Base-by-base conservation (phyloP, 1,140 invertebrate species). In the Holotrichia oblita region DNA sequence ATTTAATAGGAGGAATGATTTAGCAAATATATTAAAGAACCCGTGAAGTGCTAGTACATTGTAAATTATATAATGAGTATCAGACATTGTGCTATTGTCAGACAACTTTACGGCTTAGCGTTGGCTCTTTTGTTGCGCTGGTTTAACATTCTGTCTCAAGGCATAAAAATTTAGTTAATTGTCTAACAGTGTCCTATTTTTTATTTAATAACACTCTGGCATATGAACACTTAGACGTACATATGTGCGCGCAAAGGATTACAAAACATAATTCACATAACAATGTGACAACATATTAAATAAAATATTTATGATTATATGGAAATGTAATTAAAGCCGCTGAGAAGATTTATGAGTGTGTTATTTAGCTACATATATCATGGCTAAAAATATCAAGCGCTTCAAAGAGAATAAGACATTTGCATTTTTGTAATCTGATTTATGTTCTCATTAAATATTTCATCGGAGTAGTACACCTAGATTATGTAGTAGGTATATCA, bases 231-330 rank as follows among this genome's bases (percentile, higher is more conserved):
- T 64, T 64, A 64, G 17, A 17, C 22, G 24, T 20, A 64, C 24
- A 20, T 64, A 64, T 27, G 22, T 10, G 22, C 24, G 61, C 61
- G 9, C n/a, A 20, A n/a, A n/a, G n/a, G 22, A 64, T 64, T 64
- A 64, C 61, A 17, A 22, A 17, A 27, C 61, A 64, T 64, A 64
- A 64, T 17, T 64, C n/a, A n/a, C n/a, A n/a, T 27, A 64, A 64
- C 8, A 27, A 6, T 9, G 9, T 64, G 61, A 27, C 61, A 64
- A 64, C 61, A 22, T 64, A 64, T 64, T 64, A 64, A 20, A 64
- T 64, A 64, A 64, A 64, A 64, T 64, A 64, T 64, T 64, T 64
- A 64, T 27, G 61, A 64, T 64, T 64, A 17, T 64, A 64, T 64
- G 61, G 61, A 64, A 64, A 64, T 64, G 61, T 64, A 64, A 64